Percentiles rank a stretch among this genome's conserved stretches.
phyloP scores from a whole-genome alignment of 2,888 invertebrate species.

The Schizotus pectinicornis region DNA sequence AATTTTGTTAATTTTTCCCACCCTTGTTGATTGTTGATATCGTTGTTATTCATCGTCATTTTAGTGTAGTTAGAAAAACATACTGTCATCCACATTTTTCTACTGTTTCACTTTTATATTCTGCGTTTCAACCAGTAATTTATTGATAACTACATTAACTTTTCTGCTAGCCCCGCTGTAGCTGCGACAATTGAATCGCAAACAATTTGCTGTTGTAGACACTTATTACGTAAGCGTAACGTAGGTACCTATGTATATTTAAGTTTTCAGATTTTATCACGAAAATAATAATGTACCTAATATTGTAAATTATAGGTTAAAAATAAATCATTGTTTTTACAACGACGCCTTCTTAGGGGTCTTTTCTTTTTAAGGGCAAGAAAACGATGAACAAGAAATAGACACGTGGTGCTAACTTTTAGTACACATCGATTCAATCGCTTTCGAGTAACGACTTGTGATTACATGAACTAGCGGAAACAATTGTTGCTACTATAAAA shows the following conservation, averaged over 20 bases:
- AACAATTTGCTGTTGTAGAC: background rate
- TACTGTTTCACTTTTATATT: constrained; percentile 13
- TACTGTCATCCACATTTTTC: constrained; percentile 7
- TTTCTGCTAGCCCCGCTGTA: constrained; percentile 12
- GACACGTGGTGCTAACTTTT: no score
- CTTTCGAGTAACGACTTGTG: no score
- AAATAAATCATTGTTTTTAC: constrained; percentile 44
- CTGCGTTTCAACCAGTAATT: constrained; percentile 14
- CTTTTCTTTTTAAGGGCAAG: background rate
- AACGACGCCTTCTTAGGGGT: background rate
- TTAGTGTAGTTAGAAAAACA: constrained; percentile 4
- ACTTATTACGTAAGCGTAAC: constrained; percentile 13
- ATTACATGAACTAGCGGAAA: no score
- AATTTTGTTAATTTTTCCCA: no score
- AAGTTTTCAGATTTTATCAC: constrained; percentile 48
- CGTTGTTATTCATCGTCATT: constrained; percentile 22
- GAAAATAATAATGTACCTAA: constrained; percentile 41
- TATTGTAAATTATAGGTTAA: constrained; percentile 38
- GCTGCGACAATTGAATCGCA: constrained; percentile 1
- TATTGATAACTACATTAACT: constrained; percentile 19
- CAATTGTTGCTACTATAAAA: no score
- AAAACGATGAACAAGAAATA: no score
- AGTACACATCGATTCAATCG: no score
- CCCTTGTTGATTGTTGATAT: constrained; percentile 20
- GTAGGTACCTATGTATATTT: constrained; percentile 33